phyloP scores from a whole-genome alignment of 2,113 vertebrate genomes.

The Clarias magur region DNA sequence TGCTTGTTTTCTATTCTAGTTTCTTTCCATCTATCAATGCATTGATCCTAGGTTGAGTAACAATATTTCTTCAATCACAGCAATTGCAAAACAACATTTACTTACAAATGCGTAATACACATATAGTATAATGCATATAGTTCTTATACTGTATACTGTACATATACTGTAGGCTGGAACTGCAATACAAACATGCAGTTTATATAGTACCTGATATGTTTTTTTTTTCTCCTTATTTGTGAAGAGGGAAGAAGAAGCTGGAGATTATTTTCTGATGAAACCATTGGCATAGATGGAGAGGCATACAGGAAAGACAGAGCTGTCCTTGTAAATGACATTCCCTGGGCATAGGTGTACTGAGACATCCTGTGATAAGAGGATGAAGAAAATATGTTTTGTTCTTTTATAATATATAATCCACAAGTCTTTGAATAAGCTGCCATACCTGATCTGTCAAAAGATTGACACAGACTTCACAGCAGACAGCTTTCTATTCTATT shows the following conservation, averaged over 20 bases:
- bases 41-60: not conserved
- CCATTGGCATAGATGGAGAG: not conserved
- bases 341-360: slow-evolving; percentile 28
- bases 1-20: not conserved
- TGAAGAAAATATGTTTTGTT: slow-evolving; percentile 32
- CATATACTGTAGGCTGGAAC: not conserved
- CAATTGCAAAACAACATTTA: not conserved
- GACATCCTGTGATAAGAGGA: slow-evolving; percentile 31
- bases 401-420: slow-evolving; percentile 26
- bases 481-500: not conserved
- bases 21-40: not conserved
- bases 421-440: slow-evolving; percentile 46
- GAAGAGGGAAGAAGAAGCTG: not conserved
- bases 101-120: not conserved
- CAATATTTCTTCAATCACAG: not conserved
- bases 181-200: not conserved
- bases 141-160: too few relatives aligned
- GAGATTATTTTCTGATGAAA: not conserved
- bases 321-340: slow-evolving; percentile 54
- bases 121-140: too few relatives aligned
- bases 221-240: not conserved
- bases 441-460: slow-evolving; percentile 23
- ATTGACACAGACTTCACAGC: not conserved
- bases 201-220: not conserved
- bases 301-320: slow-evolving; percentile 9